Conservation (phyloP, 2,888 invertebrate species). For the Coelopa pilipes region DNA sequence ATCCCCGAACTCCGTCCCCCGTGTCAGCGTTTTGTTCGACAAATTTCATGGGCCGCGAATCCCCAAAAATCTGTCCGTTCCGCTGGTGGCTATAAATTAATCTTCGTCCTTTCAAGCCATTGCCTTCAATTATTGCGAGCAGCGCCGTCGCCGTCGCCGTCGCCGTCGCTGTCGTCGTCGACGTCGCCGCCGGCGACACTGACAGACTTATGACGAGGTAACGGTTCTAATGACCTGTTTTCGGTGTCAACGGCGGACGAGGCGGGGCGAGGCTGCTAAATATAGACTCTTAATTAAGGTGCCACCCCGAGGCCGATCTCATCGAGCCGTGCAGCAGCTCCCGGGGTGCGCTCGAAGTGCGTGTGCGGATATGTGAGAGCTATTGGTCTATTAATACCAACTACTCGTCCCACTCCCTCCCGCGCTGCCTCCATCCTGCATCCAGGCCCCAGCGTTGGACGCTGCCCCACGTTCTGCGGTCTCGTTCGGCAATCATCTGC, state of each 20-base stretch:
- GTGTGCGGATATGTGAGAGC: constrained; percentile 14
- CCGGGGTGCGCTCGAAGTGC: not conserved
- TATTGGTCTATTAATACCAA: constrained; percentile 17
- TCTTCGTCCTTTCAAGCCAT: constrained; percentile 26
- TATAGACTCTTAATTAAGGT: constrained; percentile 56
- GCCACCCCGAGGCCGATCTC: not conserved
- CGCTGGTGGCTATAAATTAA: constrained; percentile 27
- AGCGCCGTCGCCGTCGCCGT: constrained; percentile 10
- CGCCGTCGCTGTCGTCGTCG: constrained; percentile 5
- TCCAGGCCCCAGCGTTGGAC: no score
- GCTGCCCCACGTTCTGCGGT: not conserved
- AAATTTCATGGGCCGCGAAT: not conserved
- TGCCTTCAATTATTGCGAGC: constrained; percentile 19
- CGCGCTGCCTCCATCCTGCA: no score
- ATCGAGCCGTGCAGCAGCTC: constrained; percentile 1
- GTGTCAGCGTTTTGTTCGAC: constrained; percentile 14
- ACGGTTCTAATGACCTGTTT: constrained; percentile 59
- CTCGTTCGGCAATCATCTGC: constrained; percentile 35
- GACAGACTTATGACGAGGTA: constrained; percentile 59
- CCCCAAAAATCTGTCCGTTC: not conserved
- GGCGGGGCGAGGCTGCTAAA: constrained; percentile 50
- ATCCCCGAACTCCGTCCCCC: not conserved
- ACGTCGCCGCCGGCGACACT: constrained; percentile 42
- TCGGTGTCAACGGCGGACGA: constrained; percentile 52
- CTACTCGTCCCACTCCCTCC: not conserved